Evolutionary conservation across 2,113 vertebrate genomes (phyloP), one percentile per base, ranked within the genome.

Genomic region (Piprites chloris): DNA sequence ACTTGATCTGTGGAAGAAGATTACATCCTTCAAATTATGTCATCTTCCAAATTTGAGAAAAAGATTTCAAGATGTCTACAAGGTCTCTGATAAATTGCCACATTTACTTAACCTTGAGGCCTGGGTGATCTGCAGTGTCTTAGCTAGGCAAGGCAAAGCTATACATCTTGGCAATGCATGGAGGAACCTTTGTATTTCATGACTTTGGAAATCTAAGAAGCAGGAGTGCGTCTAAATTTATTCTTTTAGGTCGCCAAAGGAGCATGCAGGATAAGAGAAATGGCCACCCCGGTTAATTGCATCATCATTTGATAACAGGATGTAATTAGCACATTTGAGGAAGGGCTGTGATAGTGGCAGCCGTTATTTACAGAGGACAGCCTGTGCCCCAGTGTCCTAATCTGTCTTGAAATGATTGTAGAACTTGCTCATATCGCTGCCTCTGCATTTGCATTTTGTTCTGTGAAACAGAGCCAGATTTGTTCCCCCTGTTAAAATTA

Each of bases 271-370:
- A 30, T 23, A 67, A 86, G 61, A 81, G 55, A 73, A 93, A 84
- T 37, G 17, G 55, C 63, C 28, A 26, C 56, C 65, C 68, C 61
- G 26, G 26, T 90, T 95, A 96, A 95, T 75, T 90, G 76, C 91
- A 90, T 90, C 94, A 95, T 87, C 80, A 28, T 75, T 92, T 92
- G 88, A 86, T 94, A 95, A 78, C 33, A 78, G 79, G 91, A 78
- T 95, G 93, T 67, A 93, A 95, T 95, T 96, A 96, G 84, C 72
- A 63, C 35, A 53, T 81, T 92, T 77, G 46, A 73, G 53, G 62
- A 67, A 93, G 65, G 59, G 42, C 47, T 89, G 65, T 69, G 79
- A 17, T 49, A 67, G 67, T 47, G 68, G 72, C 79, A 92, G 83
- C 35, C 42, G 5, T 63, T 95, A 89, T 92, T 95, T 86, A 53